These are phyloP conservation scores for Cotesia congregata DNA, from an alignment of 2,888 invertebrate genomes.

Conservation along the genomic window DNA sequence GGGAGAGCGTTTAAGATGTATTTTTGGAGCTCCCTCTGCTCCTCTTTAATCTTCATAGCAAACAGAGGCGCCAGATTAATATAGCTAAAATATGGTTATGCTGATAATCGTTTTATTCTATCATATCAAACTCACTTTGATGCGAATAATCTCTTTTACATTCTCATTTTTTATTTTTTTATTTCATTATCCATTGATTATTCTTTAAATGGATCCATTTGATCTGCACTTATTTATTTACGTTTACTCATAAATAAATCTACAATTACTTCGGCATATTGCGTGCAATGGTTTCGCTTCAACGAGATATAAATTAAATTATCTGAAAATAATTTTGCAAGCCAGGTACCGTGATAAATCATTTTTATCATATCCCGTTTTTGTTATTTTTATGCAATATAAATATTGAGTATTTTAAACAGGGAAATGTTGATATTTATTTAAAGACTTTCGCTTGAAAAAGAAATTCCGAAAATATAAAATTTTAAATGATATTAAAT, in stretches of 20 bases:
- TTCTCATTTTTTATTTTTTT: no score
- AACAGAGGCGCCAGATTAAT: constrained; percentile 35
- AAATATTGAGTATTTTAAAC: not conserved
- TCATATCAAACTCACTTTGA: constrained; percentile 38
- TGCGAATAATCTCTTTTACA: no score
- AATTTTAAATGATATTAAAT: no score
- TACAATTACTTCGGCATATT: not conserved
- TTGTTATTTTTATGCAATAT: not conserved
- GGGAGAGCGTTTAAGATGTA: constrained; percentile 29
- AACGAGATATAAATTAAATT: not conserved
- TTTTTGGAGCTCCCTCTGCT: constrained; percentile 12
- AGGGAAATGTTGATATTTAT: not conserved
- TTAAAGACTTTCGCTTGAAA: not conserved
- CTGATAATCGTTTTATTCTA: constrained; percentile 25
- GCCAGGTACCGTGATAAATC: not conserved
- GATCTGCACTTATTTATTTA: not conserved
- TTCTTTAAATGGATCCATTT: constrained; percentile 40
- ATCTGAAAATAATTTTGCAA: not conserved
- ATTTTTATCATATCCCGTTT: not conserved
- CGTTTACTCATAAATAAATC: not conserved
- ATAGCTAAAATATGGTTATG: constrained; percentile 39
- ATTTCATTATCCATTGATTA: constrained; percentile 37
- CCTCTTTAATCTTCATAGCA: constrained; percentile 10
- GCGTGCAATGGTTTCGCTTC: not conserved
- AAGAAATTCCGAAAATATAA: not conserved